Conservation (phyloP, 2,113 vertebrate species). For the Lophius piscatorius region DNA sequence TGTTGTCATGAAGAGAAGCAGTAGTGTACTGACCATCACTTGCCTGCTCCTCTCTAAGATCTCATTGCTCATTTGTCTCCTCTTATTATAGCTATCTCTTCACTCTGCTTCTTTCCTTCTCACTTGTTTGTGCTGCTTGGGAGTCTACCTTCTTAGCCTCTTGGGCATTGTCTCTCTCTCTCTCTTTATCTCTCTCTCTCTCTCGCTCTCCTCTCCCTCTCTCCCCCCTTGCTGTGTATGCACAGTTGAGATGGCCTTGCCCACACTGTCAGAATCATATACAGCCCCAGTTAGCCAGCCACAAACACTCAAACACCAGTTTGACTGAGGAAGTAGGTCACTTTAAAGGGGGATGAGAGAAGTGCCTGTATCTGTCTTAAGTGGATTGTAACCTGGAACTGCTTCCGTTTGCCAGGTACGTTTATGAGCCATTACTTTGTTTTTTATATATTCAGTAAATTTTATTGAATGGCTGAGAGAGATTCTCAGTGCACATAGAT, state of each 20-base stretch:
- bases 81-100: conserved; percentile 57
- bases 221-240: conserved; percentile 25
- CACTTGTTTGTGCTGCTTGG: conserved; percentile 72
- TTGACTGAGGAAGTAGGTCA: conserved; percentile 74
- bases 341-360: conserved; percentile 72
- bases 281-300: conserved; percentile 51
- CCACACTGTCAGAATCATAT: conserved; percentile 66
- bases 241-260: conserved; percentile 67
- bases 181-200: conserved; percentile 15
- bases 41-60: conserved; percentile 28
- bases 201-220: conserved; percentile 29
- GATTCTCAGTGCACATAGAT: conserved; percentile 7
- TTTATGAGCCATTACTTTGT: conserved; percentile 10
- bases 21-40: conserved; percentile 7
- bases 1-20: conserved; percentile 30
- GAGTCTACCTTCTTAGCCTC: conserved; percentile 74
- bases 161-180: conserved; percentile 59
- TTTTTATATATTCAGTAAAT: not conserved
- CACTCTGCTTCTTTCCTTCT: conserved; percentile 53
- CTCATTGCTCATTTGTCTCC: conserved; percentile 56
- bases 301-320: conserved; percentile 65
- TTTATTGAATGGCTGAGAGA: not conserved
- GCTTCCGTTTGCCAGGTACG: conserved; percentile 70
- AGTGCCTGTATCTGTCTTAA: conserved; percentile 57
- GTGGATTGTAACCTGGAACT: conserved; percentile 69